These are phyloP conservation scores for Sciurus carolinensis DNA, from an alignment of 2,797 vertebrate species.

Conservation along the genomic window DNA sequence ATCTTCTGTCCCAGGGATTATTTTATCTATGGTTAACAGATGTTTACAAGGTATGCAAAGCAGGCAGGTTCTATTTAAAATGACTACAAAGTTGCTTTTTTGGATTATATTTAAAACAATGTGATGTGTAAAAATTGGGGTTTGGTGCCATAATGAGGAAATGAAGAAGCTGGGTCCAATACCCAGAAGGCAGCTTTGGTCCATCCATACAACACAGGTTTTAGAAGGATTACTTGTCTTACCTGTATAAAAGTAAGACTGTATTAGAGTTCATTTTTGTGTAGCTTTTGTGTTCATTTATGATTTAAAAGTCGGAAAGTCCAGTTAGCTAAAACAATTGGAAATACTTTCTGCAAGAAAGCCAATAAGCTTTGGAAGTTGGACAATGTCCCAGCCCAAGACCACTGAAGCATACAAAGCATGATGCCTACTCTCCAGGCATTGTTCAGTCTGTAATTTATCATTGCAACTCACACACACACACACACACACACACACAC, in stretches of 20 bases:
- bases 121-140: background rate
- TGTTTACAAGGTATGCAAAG: background rate
- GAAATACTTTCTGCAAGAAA: background rate
- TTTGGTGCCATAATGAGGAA: background rate
- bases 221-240: background rate
- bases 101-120: background rate
- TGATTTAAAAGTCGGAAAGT: background rate
- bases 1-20: background rate
- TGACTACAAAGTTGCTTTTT: background rate
- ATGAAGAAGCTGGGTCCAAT: background rate
- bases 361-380: background rate
- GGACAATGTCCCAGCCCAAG: background rate
- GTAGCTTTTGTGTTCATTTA: background rate
- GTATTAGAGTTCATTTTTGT: background rate
- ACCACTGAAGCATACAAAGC: background rate
- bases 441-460: background rate
- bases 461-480: background rate
- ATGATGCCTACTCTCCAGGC: background rate
- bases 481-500: no score
- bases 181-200: background rate
- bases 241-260: background rate
- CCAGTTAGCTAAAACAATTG: background rate
- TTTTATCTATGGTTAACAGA: background rate
- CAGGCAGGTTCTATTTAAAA: background rate
- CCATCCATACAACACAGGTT: background rate